phyloP scores from a whole-genome alignment of 2,113 vertebrate species.

The Muscicapa adusta region DNA sequence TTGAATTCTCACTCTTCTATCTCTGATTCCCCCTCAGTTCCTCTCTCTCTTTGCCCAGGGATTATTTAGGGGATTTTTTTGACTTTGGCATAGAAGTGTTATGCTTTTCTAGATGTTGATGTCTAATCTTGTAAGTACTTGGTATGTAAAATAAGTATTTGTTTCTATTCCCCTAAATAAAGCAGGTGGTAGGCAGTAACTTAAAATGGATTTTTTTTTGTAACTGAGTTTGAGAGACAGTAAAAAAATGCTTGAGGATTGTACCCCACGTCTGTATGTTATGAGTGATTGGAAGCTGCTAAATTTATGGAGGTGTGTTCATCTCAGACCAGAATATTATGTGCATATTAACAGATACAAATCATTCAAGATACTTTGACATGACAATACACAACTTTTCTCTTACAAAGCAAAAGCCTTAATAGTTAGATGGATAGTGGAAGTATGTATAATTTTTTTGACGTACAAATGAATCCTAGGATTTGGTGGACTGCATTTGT shows the following conservation, averaged over 20 bases:
- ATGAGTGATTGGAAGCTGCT: neutral
- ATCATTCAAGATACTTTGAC: neutral
- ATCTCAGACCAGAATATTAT: neutral
- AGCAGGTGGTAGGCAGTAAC: neutral
- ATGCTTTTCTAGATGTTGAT: neutral
- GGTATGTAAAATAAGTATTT: neutral
- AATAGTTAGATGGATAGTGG: neutral
- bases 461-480: neutral
- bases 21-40: neutral
- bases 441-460: neutral
- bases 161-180: neutral
- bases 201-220: neutral
- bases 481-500: slow-evolving; percentile 16
- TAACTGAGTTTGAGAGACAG: neutral
- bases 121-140: neutral
- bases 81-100: neutral
- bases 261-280: neutral
- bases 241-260: neutral
- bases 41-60: neutral
- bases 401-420: neutral
- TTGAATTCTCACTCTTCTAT: neutral
- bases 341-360: neutral
- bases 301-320: neutral
- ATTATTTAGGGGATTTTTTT: neutral
- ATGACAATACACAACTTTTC: neutral